Evolutionary conservation across 2,797 vertebrate genomes (phyloP).

Genomic region (Stomatorhinus walkeri): DNA sequence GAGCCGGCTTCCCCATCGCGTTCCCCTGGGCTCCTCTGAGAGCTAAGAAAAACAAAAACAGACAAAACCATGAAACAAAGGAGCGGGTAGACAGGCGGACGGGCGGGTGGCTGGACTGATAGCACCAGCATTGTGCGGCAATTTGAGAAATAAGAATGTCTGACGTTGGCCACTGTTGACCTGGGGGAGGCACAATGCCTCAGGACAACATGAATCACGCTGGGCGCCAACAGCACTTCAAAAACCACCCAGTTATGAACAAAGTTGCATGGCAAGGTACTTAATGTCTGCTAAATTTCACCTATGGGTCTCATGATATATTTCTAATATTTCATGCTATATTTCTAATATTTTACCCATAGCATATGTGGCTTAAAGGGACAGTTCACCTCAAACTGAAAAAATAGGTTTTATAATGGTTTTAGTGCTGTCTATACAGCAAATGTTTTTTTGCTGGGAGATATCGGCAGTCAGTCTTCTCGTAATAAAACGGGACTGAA

Average conservation of each 20-base stretch:
- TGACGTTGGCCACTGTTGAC: conserved; percentile 7
- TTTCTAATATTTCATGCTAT: not conserved
- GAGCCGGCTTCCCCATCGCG: conserved; percentile 38
- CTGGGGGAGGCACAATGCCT: conserved; percentile 27
- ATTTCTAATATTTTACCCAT: not conserved
- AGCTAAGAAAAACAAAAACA: conserved; percentile 60
- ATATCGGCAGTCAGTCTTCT: not conserved
- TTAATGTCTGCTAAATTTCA: not conserved
- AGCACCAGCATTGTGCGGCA: conserved; percentile 46
- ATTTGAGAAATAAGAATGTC: conserved; percentile 50
- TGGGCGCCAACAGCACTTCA: not conserved
- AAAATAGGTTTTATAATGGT: not conserved
- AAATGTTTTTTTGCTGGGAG: not conserved
- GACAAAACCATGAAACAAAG: conserved; percentile 58
- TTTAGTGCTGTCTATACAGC: not conserved
- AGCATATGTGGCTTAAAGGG: not conserved
- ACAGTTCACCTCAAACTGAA: not conserved
- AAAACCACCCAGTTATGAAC: not conserved
- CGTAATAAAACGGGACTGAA: not conserved
- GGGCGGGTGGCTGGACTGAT: conserved; percentile 34
- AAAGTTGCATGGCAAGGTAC: not conserved
- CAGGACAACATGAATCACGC: not conserved
- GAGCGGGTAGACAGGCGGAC: conserved; percentile 9
- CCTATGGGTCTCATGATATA: not conserved
- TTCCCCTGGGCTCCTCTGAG: conserved; percentile 51